Percentiles rank a stretch among this genome's conserved stretches.
Conservation (phyloP, 2,113 vertebrate species). For the Plecotus auritus region DNA sequence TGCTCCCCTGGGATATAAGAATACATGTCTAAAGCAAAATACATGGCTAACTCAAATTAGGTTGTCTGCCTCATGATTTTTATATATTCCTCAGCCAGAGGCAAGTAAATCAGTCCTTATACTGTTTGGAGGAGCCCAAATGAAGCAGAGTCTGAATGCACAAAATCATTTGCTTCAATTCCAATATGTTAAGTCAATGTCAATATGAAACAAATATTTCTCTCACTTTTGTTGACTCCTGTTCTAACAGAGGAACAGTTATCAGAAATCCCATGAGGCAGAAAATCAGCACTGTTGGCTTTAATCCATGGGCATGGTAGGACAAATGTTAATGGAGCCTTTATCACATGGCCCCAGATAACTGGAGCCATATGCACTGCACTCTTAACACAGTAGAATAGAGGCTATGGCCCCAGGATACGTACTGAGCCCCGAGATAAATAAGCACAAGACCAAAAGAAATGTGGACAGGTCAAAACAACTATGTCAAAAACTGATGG, state of each 20-base stretch:
- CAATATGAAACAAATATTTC: constrained; percentile 16
- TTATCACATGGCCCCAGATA: background rate
- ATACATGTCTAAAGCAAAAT: background rate
- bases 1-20: background rate
- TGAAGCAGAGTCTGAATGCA: background rate
- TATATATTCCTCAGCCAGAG: constrained; percentile 18
- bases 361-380: background rate
- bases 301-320: background rate
- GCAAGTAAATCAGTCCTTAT: background rate
- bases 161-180: background rate
- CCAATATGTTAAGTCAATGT: constrained; percentile 3
- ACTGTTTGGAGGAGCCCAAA: background rate
- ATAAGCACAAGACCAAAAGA: background rate
- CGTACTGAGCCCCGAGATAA: background rate
- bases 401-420: background rate
- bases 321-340: background rate
- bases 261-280: background rate
- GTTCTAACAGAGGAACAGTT: background rate
- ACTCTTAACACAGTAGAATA: background rate
- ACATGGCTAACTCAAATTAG: background rate
- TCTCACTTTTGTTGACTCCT: background rate
- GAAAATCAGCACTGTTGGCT: background rate
- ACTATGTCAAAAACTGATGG: constrained; percentile 28
- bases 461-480: background rate
- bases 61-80: background rate